Evolutionary conservation across 2,888 invertebrate species (phyloP), one percentile per base, ranked within the genome.

Genomic region (Diadromus collaris): DNA sequence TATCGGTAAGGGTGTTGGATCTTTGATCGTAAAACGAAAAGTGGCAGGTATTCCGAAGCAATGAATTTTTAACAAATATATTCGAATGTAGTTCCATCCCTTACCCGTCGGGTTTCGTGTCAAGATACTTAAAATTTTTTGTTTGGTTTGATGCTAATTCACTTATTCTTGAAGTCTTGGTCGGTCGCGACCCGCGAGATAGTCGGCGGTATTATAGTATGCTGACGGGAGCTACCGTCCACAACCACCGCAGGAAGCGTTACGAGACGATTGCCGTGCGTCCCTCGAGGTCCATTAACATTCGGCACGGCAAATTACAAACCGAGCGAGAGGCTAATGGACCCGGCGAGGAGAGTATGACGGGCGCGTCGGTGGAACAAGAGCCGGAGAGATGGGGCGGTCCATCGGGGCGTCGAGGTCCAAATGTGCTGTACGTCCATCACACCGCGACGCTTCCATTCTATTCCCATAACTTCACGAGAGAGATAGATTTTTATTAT

Each of bases 281-380:
- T 81, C 83, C 83, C 84, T 83, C 79, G 70, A 83, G 86, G 86
- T 86, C 90, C 88, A 90, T 90, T 90, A 90, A 89, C 89, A 90
- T 90, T 90, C 90, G 90, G 89, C 88, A 88, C 88, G 88, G 89
- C 89, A 90, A 90, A 90, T 90, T 90, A 90, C 89, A 90, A 90
- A 89, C 89, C 86, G 83, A 76, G 76, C 73, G 76, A 72, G 86
- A 85, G 86, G 85, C 88, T 90, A 90, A 90, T 90, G 90, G 90
- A 87, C 81, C 84, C 86, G 77, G 82, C 81, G 84, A 85, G 83
- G 85, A 72, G 51, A 68, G 46, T 13, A 21, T 7, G 24, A 63
- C 51, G 44, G 54, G 61, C 41, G 21, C 41, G 74, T 58, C 58
- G 69, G 34, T 70, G 65, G 41, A 79, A 76, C 64, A 69, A 76